These are phyloP conservation scores for Hydrotaea diabolus DNA, from an alignment of 2,888 invertebrate genomes.

Conservation along the genomic window DNA sequence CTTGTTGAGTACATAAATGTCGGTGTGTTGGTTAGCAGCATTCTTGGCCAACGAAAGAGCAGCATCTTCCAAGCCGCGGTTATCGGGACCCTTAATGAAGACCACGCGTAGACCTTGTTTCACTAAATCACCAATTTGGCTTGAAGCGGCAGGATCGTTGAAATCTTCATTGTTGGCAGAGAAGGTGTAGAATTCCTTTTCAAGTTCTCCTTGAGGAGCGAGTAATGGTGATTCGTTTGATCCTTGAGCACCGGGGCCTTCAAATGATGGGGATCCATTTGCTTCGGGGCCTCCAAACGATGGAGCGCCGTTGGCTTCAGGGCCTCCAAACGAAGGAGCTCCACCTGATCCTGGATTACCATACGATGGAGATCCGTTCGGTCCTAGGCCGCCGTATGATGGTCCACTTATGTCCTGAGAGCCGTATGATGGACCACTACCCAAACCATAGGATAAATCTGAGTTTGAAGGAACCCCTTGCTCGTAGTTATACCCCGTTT, in stretches of 20 bases:
- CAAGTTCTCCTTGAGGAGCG: constrained; percentile 68
- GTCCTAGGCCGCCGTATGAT: constrained; percentile 21
- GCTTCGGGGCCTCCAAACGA: constrained; percentile 36
- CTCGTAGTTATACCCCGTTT: constrained; percentile 75
- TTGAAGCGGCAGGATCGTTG: constrained; percentile 69
- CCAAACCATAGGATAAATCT: constrained; percentile 35
- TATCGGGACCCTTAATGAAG: constrained; percentile 76
- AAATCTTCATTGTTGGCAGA: constrained; percentile 74
- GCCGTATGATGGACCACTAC: not conserved
- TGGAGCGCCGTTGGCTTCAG: constrained; percentile 49
- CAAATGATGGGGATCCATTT: constrained; percentile 1
- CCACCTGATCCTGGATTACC: no score
- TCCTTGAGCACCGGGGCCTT: not conserved
- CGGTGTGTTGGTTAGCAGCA: constrained; percentile 75
- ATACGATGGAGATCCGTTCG: constrained; percentile 42
- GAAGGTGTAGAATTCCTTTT: constrained; percentile 73
- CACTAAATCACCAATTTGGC: constrained; percentile 65
- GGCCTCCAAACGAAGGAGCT: not conserved
- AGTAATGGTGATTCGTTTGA: not conserved
- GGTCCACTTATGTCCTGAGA: not conserved
- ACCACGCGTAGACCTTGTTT: constrained; percentile 73
- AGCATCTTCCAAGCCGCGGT: constrained; percentile 73
- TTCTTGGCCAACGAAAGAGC: constrained; percentile 72
- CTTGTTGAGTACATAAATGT: constrained; percentile 76
- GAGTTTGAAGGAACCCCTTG: constrained; percentile 65